These are phyloP conservation scores for Rhagonycha lutea DNA, from an alignment of 2,888 invertebrate species.

Conservation along the genomic window DNA sequence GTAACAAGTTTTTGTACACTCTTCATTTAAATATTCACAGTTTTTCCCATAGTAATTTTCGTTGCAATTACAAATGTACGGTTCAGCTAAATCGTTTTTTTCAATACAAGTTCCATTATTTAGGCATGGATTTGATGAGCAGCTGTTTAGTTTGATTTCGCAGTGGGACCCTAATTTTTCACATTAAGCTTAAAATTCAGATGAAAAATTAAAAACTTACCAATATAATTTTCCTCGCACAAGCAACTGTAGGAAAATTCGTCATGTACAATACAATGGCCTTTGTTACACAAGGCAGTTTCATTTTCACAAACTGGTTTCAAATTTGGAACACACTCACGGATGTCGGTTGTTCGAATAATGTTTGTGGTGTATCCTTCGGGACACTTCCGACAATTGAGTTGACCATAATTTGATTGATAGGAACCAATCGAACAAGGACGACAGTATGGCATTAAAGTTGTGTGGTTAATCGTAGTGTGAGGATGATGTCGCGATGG, in stretches of 20 bases:
- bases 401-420: conserved; percentile 63
- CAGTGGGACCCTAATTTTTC: conserved; percentile 58
- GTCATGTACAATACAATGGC: conserved; percentile 48
- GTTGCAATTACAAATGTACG: conserved; percentile 57
- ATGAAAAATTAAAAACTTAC: conserved; percentile 47
- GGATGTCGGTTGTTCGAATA: conserved; percentile 51
- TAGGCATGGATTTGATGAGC: conserved; percentile 60
- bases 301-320: conserved; percentile 56
- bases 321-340: conserved; percentile 57
- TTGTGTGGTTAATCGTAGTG: conserved; percentile 49
- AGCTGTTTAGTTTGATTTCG: conserved; percentile 56
- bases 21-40: conserved; percentile 55
- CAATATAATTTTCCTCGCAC: conserved; percentile 58
- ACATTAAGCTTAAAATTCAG: background rate
- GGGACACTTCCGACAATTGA: conserved; percentile 63
- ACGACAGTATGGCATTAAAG: conserved; percentile 60
- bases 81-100: conserved; percentile 31
- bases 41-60: conserved; percentile 56
- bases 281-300: conserved; percentile 57
- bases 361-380: conserved; percentile 55
- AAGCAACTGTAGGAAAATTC: conserved; percentile 55
- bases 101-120: conserved; percentile 59
- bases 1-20: conserved; percentile 54
- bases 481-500: conserved; percentile 41
- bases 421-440: conserved; percentile 64